Evolutionary conservation across 2,797 vertebrate genomes (phyloP).

Genomic region (Xenentodon cancila): DNA sequence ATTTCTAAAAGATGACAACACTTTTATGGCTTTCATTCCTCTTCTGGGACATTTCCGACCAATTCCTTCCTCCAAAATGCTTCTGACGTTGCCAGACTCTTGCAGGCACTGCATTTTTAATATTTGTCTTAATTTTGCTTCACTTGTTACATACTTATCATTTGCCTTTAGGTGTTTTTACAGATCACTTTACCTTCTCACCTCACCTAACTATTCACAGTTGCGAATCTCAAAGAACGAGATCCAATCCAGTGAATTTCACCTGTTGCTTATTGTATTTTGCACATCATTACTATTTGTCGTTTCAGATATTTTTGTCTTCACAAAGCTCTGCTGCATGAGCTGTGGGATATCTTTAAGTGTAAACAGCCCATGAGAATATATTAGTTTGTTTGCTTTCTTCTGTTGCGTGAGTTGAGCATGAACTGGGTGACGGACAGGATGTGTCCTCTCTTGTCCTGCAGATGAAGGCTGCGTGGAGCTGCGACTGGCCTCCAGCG

Average conservation of each 20-base stretch:
- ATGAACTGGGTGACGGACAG: slow-evolving; percentile 15
- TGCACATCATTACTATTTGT: not conserved
- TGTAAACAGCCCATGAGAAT: slow-evolving; percentile 20
- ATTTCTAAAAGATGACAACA: no score
- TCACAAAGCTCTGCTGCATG: slow-evolving; percentile 14
- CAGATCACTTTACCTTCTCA: not conserved
- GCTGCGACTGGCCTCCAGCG: slow-evolving; percentile 89
- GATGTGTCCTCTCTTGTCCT: slow-evolving; percentile 36
- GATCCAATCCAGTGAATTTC: no score
- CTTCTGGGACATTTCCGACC: no score
- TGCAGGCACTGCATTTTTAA: no score
- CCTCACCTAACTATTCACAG: not conserved
- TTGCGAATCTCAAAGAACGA: no score
- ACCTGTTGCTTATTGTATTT: no score
- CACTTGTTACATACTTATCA: no score
- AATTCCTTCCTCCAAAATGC: no score
- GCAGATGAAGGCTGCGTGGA: slow-evolving; percentile 68
- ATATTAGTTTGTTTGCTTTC: slow-evolving; percentile 7
- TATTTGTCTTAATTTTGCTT: no score
- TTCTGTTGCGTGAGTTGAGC: slow-evolving; percentile 21
- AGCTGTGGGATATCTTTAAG: not conserved
- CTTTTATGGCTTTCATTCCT: no score
- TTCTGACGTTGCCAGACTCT: no score
- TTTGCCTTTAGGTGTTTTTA: not conserved
- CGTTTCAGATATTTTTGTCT: not conserved